Evolutionary conservation across 2,888 invertebrate species (phyloP), one percentile per base, ranked within the genome.

Genomic region (Erebia epiphron): DNA sequence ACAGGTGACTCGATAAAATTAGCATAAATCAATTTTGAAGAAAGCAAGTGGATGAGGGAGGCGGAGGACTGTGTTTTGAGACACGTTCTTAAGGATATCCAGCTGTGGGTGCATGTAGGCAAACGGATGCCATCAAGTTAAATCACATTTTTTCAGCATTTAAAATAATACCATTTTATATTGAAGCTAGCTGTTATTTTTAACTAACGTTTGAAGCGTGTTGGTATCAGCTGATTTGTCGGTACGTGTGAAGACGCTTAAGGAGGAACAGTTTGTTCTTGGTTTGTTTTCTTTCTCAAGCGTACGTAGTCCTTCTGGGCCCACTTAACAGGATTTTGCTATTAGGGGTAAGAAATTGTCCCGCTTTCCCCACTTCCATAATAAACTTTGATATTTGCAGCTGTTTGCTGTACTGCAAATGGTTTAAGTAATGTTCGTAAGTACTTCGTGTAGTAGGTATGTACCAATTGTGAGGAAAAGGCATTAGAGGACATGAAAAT

Each of bases 261-360:
- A 60, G 9, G n/a, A 43, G n/a, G 56, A 65, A 35, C 56, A 41
- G 43, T 54, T 65, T 65, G 54, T 65, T 18, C 18, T 65, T 41
- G 65, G 54, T 65, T 54, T 54, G 56, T 65, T 65, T 65, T 43
- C 54, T 18, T 54, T 64, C 65, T n/a, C 11, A 56, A 56, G 43
- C 65, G 65, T 56, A 14, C 58, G 57, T 63, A 54, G 57, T 71
- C 68, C 54, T 71, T 68, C 21, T 58, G 58, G 57, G 71, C 67
- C 50, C 49, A 49, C 50, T 71, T 67, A 67, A 71, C 71, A 71
- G 60, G 71, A 68, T 43, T 71, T 68, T 49, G 68, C 68, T 68
- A 65, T 71, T 71, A 71, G 54, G 49, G 49, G 67, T 18, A 58
- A 58, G 58, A 49, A 35, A 67, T 58, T 49, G 46, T 16, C 41